Base-by-base conservation (phyloP, 2,113 vertebrate species). In the Phocoena sinus region DNA sequence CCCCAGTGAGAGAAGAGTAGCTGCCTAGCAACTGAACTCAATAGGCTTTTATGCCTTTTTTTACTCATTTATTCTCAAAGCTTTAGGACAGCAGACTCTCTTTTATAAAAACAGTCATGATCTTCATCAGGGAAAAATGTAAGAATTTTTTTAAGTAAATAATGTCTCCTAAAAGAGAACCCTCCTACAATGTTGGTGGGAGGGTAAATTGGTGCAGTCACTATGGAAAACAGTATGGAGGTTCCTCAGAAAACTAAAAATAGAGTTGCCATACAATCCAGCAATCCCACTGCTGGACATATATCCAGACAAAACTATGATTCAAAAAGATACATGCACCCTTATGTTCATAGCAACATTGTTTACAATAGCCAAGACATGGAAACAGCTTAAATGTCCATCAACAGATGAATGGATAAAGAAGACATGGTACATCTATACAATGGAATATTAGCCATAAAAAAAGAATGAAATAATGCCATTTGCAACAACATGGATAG, bases 41-140 rank as follows among this genome's bases (percentile, higher is more conserved):
- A 6, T 18, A 76, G 8, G 15, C 0, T 14, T 74, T 62, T 41
- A 18, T 0, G 1, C 14, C 18, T n/a, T 28, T 26, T 11, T 18
- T 2, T 8, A 36, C 41, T 13, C 5, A 28, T 53, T 67, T 60
- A 20, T 68, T 73, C 70, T 47, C n/a, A 33, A 14, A 4, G 26
- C 33, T 56, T 0, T 5, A 23, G 56, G 13, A 44, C 3, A 81
- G 13, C 2, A 26, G 15, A 2, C 4, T 92, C 3, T 36, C 17
- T 47, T 1, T 8, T 56, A 36, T 21, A 23, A 53, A 50, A 74
- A 47, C 17, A 33, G 18, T 23, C 38, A 26, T 28, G 38, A 74
- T 65, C n/a, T n/a, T 94, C 71, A 81, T 74, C 13, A 92, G 12
- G 60, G 53, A 28, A 73, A 89, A 82, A 67, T 50, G 14, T 50